Evolutionary conservation across 2,888 invertebrate species (phyloP).

Genomic region (Dastarcus helophoroides): DNA sequence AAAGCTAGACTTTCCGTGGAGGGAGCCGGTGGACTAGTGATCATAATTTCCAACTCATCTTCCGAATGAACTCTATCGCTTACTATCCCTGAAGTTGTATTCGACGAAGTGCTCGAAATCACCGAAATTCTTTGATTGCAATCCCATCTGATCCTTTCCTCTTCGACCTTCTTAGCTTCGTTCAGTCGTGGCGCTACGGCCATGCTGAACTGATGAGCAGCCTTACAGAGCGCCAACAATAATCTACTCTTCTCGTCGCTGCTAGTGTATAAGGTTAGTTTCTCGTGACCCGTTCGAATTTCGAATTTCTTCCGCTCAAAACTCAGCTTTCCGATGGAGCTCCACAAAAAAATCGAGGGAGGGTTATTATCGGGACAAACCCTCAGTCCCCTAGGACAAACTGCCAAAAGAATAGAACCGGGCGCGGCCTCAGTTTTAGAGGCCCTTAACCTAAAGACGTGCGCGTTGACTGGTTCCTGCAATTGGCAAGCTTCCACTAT

Average conservation of each 20-base stretch:
- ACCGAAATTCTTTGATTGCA: slow-evolving; percentile 41
- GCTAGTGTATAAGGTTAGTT: slow-evolving; percentile 79
- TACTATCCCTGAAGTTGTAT: slow-evolving; percentile 92
- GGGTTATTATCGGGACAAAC: slow-evolving; percentile 66
- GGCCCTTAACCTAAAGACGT: slow-evolving; percentile 64
- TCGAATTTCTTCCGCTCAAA: slow-evolving; percentile 98
- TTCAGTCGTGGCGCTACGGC: slow-evolving; percentile 74
- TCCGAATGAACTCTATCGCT: slow-evolving; percentile 91
- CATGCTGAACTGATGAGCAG: slow-evolving; percentile 94
- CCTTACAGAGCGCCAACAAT: slow-evolving; percentile 43
- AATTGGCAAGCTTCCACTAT: slow-evolving; percentile 78
- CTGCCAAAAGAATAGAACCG: slow-evolving; percentile 77
- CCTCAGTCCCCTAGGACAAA: slow-evolving; percentile 85
- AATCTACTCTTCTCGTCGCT: slow-evolving; percentile 92
- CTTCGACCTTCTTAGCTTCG: slow-evolving; percentile 72
- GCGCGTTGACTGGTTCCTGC: slow-evolving; percentile 81
- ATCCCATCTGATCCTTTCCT: slow-evolving; percentile 50
- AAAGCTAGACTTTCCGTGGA: slow-evolving; percentile 76
- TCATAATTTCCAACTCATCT: slow-evolving; percentile 85
- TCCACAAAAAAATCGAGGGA: slow-evolving; percentile 80
- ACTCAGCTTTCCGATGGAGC: slow-evolving; percentile 86
- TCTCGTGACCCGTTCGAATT: slow-evolving; percentile 80
- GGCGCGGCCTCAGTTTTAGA: slow-evolving; percentile 63
- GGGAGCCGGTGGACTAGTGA: slow-evolving; percentile 71
- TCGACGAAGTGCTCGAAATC: slow-evolving; percentile 89